Evolutionary conservation across 2,888 invertebrate species (phyloP), one percentile per base, ranked within the genome.

Genomic region (Eucera pruinosa): DNA sequence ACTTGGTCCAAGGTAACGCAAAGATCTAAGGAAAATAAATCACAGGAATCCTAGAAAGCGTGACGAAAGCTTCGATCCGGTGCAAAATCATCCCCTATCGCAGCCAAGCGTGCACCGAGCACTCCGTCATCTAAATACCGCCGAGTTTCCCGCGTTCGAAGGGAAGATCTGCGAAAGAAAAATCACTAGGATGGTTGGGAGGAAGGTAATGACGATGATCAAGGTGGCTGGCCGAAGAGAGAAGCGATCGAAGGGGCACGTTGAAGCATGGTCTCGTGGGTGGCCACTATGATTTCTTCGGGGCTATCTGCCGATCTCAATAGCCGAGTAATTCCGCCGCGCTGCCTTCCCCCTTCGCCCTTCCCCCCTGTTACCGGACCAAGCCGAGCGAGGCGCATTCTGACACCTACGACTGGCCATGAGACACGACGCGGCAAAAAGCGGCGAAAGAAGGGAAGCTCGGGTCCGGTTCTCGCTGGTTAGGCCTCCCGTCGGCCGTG

Each of bases 211-310:
- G 27, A 71, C 36, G 55, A 33, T 62, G 43, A 43, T 62, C 54
- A 45, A 27, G 41, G 45, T 55, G 54, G 30, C 52, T n/a, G n/a
- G 52, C n/a, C 50, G 13, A 7, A 25, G 13, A 39, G 47, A 27
- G 33, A 20, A 52, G 39, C n/a, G n/a, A 25, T 25, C 39, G 57
- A 57, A 41, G 25, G 39, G 57, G 57, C 25, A 41, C 39, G 25
- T 60, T 55, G 58, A 66, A 69, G 58, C 70, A 76, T 79, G 77
- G 65, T 81, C 80, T 85, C 90, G 90, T 91, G 91, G 91, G 91
- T 91, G 91, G 91, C 86, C 91, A 83, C 89, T 89, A 91, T 91
- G 90, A 91, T 91, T 91, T 89, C 89, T 90, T 87, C 86, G 78
- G 81, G 81, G 86, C 87, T 90, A 90, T 91, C 91, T 87, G 76